Percentiles rank a stretch among this genome's conserved stretches.
Conservation (phyloP, 2,888 invertebrate genomes). For the Ectropis crepuscularia region DNA sequence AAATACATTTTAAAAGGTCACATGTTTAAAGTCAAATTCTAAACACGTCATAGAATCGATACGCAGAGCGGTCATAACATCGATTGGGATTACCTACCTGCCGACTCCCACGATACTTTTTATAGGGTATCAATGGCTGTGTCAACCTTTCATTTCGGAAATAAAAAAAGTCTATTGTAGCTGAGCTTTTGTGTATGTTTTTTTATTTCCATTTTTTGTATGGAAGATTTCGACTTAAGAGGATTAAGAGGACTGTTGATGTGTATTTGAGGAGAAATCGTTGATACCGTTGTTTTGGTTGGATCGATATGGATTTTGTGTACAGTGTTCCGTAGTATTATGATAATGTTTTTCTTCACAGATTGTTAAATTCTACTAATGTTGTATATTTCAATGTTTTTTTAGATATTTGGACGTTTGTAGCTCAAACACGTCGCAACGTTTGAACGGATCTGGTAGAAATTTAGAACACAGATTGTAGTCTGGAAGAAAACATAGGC, state of each 20-base stretch:
- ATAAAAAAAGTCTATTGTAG: slow-evolving; percentile 48
- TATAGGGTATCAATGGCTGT: slow-evolving; percentile 53
- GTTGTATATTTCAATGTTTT: too few species aligned
- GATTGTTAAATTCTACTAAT: not conserved
- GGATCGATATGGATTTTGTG: slow-evolving; percentile 12
- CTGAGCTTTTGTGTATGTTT: slow-evolving; percentile 56
- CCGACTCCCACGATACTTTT: slow-evolving; percentile 61
- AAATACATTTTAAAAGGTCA: too few species aligned
- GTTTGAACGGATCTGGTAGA: too few species aligned
- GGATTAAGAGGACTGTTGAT: slow-evolving; percentile 68
- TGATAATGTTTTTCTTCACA: slow-evolving; percentile 4
- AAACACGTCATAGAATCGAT: slow-evolving; percentile 48
- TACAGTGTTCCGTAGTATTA: slow-evolving; percentile 19
- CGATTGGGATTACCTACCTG: slow-evolving; percentile 55
- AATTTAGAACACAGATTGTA: too few species aligned
- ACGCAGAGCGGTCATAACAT: slow-evolving; percentile 49
- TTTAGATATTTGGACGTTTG: too few species aligned
- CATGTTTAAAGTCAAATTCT: slow-evolving; percentile 27
- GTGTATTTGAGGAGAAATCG: slow-evolving; percentile 55
- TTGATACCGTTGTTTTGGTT: slow-evolving; percentile 48
- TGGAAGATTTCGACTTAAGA: slow-evolving; percentile 59
- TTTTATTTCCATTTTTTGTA: slow-evolving; percentile 12
- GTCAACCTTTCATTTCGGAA: slow-evolving; percentile 50
- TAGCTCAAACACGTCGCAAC: too few species aligned
- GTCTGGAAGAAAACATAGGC: too few species aligned